Conservation (phyloP, 1,140 invertebrate genomes). For the Cydia fagiglandana region DNA sequence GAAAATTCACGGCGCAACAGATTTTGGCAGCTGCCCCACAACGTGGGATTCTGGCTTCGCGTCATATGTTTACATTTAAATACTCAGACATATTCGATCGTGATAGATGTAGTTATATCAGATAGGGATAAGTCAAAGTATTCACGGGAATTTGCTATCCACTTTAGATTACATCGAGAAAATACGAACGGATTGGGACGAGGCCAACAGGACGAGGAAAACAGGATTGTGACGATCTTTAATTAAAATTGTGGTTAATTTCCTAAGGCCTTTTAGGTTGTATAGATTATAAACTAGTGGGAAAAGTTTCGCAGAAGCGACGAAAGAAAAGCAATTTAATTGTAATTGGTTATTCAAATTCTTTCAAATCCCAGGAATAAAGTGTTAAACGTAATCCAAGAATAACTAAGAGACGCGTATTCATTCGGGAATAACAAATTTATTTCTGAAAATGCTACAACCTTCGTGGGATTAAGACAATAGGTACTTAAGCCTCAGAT, state of each 20-base stretch:
- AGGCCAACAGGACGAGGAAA: conserved; percentile 59
- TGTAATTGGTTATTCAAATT: background rate
- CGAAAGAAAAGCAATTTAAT: background rate
- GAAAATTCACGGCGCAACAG: conserved; percentile 45
- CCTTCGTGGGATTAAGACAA: background rate
- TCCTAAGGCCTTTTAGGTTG: conserved; percentile 28
- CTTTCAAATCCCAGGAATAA: conserved; percentile 2
- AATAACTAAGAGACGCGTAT: background rate
- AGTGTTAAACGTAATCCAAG: background rate
- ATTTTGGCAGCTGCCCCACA: conserved; percentile 46
- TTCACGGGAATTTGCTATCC: conserved; percentile 50
- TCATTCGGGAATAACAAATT: background rate
- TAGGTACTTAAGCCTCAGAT: background rate
- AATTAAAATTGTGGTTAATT: conserved; percentile 29
- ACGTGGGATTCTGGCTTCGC: conserved; percentile 47
- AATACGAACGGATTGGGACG: conserved; percentile 51
- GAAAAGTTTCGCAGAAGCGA: background rate
- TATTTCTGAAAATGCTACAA: background rate
- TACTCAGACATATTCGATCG: conserved; percentile 31
- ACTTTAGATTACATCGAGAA: conserved; percentile 52
- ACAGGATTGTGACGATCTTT: conserved; percentile 36
- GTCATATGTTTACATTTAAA: conserved; percentile 52
- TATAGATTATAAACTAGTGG: conserved; percentile 13
- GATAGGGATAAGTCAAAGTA: conserved; percentile 35
- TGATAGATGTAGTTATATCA: conserved; percentile 27